Evolutionary conservation across 2,113 vertebrate species (phyloP).

Genomic region (Sterna hirundo): DNA sequence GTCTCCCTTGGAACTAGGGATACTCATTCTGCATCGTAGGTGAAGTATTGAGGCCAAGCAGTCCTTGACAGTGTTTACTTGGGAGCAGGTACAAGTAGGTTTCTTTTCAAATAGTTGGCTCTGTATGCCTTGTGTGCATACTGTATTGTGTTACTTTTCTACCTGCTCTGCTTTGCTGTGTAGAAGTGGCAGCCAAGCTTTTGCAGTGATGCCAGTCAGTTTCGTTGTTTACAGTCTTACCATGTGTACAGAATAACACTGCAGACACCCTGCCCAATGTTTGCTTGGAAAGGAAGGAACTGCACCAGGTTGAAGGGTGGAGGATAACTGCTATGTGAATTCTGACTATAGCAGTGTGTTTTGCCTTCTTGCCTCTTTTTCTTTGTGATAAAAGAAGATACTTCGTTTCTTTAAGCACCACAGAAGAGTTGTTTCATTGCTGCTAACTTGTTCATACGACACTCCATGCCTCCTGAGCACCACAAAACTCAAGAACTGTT

Average conservation of each 20-base stretch:
- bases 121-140: background rate
- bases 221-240: background rate
- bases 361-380: background rate
- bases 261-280: rapidly evolving
- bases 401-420: rapidly evolving
- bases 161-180: background rate
- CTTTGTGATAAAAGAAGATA: background rate
- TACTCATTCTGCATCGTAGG: background rate
- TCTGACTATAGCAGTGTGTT: background rate
- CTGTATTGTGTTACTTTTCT: background rate
- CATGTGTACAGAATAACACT: rapidly evolving
- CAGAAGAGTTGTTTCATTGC: background rate
- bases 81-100: background rate
- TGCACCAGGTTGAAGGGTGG: background rate
- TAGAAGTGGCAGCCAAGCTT: background rate
- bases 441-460: background rate
- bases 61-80: background rate
- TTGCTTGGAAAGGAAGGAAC: background rate
- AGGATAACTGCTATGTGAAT: background rate
- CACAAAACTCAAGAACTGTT: background rate
- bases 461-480: background rate
- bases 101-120: background rate
- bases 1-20: background rate
- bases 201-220: background rate
- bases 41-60: background rate